Conservation (phyloP, 2,113 vertebrate genomes). For the Aegithalos caudatus region DNA sequence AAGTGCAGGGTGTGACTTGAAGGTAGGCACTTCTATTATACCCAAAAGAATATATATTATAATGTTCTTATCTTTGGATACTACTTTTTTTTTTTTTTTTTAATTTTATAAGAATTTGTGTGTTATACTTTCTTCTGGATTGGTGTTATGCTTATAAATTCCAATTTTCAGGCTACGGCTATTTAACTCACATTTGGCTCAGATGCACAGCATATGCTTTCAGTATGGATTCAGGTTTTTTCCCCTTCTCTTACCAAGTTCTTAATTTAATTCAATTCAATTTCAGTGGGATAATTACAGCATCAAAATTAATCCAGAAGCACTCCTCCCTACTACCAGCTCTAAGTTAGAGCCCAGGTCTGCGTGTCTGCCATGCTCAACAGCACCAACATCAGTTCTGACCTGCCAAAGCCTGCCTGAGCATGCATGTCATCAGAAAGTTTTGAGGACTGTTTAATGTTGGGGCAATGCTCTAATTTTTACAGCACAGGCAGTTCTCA, state of each 20-base stretch:
- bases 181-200: not conserved
- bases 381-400: accelerated
- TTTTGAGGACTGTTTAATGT: not conserved
- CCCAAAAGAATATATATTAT: not conserved
- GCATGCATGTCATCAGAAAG: not conserved
- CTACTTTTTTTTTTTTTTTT: not conserved
- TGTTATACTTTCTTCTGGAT: not conserved
- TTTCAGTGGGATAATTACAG: not conserved
- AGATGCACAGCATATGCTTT: not conserved
- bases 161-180: not conserved
- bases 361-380: accelerated
- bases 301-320: not conserved
- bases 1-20: not conserved
- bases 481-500: not conserved
- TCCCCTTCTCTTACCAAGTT: not conserved
- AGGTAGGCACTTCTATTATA: not conserved
- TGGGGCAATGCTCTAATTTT: not conserved
- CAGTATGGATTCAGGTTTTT: not conserved
- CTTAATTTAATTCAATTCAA: not conserved
- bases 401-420: not conserved
- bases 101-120: not conserved
- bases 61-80: not conserved
- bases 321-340: not conserved
- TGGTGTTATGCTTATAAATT: not conserved
- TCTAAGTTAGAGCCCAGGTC: not conserved